These are phyloP conservation scores for Dermolepida albohirtum DNA, from an alignment of 2,888 invertebrate genomes.

Conservation along the genomic window DNA sequence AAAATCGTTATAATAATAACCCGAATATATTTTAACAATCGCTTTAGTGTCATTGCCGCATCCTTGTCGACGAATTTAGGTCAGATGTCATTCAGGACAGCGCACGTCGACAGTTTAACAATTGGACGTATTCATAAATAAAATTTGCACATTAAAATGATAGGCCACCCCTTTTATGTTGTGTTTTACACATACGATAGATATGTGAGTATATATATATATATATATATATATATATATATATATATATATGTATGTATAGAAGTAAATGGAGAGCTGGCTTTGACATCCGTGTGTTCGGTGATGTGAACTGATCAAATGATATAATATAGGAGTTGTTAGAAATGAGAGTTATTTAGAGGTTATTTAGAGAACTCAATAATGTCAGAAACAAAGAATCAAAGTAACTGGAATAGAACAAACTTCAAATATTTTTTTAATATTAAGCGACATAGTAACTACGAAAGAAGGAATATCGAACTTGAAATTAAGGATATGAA, in stretches of 20 bases:
- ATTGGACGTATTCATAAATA: constrained; percentile 15
- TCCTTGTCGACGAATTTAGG: constrained; percentile 2
- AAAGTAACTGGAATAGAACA: too few species aligned
- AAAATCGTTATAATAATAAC: too few species aligned
- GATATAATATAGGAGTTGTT: constrained; percentile 3
- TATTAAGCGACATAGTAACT: too few species aligned
- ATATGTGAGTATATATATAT: too few species aligned
- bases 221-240: too few species aligned
- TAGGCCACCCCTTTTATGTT: not conserved
- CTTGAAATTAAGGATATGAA: too few species aligned
- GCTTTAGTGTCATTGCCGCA: not conserved
- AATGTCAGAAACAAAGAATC: not conserved
- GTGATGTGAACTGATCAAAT: constrained; percentile 4
- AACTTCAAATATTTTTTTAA: too few species aligned
- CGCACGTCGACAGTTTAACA: constrained; percentile 9
- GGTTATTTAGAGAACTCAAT: constrained; percentile 14
- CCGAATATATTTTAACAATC: not conserved
- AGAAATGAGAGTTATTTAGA: constrained; percentile 5
- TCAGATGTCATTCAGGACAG: constrained; percentile 10
- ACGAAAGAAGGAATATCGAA: too few species aligned
- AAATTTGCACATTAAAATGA: constrained; percentile 19
- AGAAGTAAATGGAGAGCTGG: too few species aligned
- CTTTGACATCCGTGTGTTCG: not conserved
- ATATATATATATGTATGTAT: not conserved
- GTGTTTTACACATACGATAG: too few species aligned